Conservation (phyloP, 1,140 invertebrate species). For the Maniola jurtina region DNA sequence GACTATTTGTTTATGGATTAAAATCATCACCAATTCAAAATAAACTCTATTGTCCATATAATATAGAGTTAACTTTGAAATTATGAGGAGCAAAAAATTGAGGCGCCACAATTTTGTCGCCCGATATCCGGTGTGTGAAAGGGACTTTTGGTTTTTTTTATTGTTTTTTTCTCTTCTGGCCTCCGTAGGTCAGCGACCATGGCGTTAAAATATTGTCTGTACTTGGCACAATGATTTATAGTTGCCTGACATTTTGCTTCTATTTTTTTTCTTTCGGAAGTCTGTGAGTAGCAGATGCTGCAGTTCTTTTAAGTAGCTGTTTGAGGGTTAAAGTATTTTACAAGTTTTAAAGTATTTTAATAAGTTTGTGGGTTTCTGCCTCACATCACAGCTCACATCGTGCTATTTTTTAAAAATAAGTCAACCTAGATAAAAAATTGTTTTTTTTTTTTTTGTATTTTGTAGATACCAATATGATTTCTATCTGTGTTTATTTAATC, state of each 20-base stretch:
- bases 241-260: slow-evolving; percentile 35
- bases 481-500: too few species aligned
- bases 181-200: slow-evolving; percentile 59
- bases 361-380: too few species aligned
- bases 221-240: slow-evolving; percentile 59
- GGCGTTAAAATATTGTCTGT: slow-evolving; percentile 52
- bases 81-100: slow-evolving; percentile 39
- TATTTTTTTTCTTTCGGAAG: slow-evolving; percentile 43
- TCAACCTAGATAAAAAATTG: too few species aligned
- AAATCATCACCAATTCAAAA: slow-evolving; percentile 22
- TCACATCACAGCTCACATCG: too few species aligned
- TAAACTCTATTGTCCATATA: slow-evolving; percentile 26
- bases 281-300: slow-evolving; percentile 18
- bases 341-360: too few species aligned
- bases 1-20: slow-evolving; percentile 11
- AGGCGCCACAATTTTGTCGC: slow-evolving; percentile 67
- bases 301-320: slow-evolving; percentile 12
- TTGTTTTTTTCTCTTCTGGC: slow-evolving; percentile 41
- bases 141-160: slow-evolving; percentile 39
- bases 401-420: too few species aligned
- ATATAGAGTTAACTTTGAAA: slow-evolving; percentile 35
- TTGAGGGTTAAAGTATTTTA: slow-evolving; percentile 5
- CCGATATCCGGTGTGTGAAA: slow-evolving; percentile 64
- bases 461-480: too few species aligned
- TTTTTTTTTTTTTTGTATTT: too few species aligned